A percentile compares a stretch with the other conserved stretches of the same genome.
These are phyloP conservation scores for Alouatta palliata DNA, from an alignment of 2,113 vertebrate genomes.

Conservation along the genomic window DNA sequence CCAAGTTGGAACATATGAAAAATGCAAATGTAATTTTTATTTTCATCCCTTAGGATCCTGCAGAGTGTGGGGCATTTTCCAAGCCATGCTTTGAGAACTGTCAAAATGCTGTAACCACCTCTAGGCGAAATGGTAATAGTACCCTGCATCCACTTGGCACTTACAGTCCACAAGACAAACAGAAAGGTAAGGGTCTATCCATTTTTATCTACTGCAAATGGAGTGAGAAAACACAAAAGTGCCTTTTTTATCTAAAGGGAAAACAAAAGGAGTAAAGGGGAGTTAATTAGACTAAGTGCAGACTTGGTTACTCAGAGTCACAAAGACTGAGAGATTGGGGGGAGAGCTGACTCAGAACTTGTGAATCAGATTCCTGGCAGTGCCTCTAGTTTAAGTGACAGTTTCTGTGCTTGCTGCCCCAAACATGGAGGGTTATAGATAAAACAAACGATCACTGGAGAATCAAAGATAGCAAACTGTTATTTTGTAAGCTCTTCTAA, in stretches of 20 bases:
- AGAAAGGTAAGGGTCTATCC: constrained; percentile 81
- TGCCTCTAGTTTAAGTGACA: constrained; percentile 80
- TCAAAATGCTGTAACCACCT: constrained; percentile 61
- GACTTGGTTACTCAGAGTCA: constrained; percentile 71
- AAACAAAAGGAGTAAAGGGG: neutral
- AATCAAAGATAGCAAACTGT: constrained; percentile 81
- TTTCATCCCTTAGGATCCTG: constrained; percentile 78
- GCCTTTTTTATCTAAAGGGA: constrained; percentile 7
- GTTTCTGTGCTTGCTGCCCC: constrained; percentile 84
- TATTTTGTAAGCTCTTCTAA: constrained; percentile 77
- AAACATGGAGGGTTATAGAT: constrained; percentile 80
- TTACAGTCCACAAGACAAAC: constrained; percentile 68
- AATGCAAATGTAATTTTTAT: constrained; percentile 48
- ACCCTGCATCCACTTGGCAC: constrained; percentile 63
- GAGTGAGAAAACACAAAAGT: neutral
- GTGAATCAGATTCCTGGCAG: constrained; percentile 86
- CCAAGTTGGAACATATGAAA: neutral
- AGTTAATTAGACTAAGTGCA: constrained; percentile 82
- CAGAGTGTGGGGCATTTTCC: constrained; percentile 77
- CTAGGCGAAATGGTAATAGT: constrained; percentile 61
- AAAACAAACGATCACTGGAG: constrained; percentile 83
- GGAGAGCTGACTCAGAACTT: constrained; percentile 84
- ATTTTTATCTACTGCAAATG: neutral
- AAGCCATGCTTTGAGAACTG: constrained; percentile 77
- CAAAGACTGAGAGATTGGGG: constrained; percentile 72